Conservation (phyloP, 2,888 invertebrate species). For the Seira ritae region DNA sequence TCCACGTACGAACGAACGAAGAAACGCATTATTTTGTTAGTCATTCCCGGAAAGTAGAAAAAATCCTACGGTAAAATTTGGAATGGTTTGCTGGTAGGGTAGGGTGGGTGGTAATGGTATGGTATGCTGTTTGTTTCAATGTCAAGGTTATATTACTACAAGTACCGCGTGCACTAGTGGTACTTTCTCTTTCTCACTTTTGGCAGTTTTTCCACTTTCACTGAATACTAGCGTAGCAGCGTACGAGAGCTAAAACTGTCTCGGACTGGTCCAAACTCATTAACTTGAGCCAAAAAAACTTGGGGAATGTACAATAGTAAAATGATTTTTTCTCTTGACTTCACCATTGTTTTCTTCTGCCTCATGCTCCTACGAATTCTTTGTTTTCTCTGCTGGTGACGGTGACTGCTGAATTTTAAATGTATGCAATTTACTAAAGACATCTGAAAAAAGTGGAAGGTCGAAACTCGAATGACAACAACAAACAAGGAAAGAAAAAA, state of each 20-base stretch:
- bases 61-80: too few species aligned
- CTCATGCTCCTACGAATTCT: neutral
- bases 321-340: slow-evolving; percentile 30
- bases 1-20: neutral
- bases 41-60: too few species aligned
- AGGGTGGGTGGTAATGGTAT: slow-evolving; percentile 15
- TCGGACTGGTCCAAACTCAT: slow-evolving; percentile 30
- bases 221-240: slow-evolving; percentile 1
- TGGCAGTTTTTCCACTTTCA: slow-evolving; percentile 20
- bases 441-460: slow-evolving; percentile 26
- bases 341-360: neutral
- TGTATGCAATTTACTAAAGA: slow-evolving; percentile 50
- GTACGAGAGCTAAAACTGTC: neutral
- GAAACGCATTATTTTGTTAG: slow-evolving; percentile 32
- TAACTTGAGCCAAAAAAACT: slow-evolving; percentile 9
- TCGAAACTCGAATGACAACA: neutral
- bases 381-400: too few species aligned
- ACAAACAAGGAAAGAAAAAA: slow-evolving; percentile 21
- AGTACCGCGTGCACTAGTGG: neutral
- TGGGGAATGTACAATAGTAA: neutral
- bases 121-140: slow-evolving; percentile 49
- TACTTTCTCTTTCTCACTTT: slow-evolving; percentile 28
- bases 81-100: too few species aligned
- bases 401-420: slow-evolving; percentile 56
- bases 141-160: slow-evolving; percentile 39